A percentile compares a stretch with the other conserved stretches of the same genome.
Evolutionary conservation across 1,140 invertebrate species (phyloP).

Genomic region (Drosophila littoralis): DNA sequence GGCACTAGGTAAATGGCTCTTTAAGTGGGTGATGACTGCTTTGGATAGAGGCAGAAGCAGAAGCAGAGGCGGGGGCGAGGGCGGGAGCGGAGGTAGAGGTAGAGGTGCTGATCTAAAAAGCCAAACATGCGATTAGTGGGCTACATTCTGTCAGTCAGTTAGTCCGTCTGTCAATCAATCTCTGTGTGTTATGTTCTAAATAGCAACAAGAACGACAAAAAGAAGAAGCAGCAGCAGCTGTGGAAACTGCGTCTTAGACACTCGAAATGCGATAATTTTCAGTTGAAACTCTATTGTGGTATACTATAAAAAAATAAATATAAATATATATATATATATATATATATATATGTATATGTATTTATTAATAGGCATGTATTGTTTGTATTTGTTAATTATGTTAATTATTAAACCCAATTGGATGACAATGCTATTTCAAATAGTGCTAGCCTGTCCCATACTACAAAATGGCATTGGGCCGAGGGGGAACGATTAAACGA

Average conservation of each 20-base stretch:
- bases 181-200: slow-evolving; percentile 45
- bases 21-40: background rate
- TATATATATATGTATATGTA: slow-evolving; percentile 26
- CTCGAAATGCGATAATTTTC: slow-evolving; percentile 53
- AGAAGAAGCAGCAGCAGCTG: slow-evolving; percentile 15
- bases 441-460: background rate
- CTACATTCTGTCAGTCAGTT: slow-evolving; percentile 1
- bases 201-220: slow-evolving; percentile 42
- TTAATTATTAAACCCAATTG: slow-evolving; percentile 67
- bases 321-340: background rate
- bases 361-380: slow-evolving; percentile 22
- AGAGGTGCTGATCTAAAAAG: slow-evolving; percentile 7
- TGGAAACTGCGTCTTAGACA: slow-evolving; percentile 56
- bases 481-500: background rate
- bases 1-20: background rate
- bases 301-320: slow-evolving; percentile 12
- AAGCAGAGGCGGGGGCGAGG: background rate
- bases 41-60: background rate
- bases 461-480: background rate
- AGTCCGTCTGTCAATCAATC: background rate
- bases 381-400: slow-evolving; percentile 46
- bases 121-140: slow-evolving; percentile 9
- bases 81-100: background rate
- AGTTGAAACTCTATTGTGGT: slow-evolving; percentile 39
- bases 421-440: slow-evolving; percentile 21